phyloP scores from a whole-genome alignment of 2,797 vertebrate species.

The Alosa sapidissima region DNA sequence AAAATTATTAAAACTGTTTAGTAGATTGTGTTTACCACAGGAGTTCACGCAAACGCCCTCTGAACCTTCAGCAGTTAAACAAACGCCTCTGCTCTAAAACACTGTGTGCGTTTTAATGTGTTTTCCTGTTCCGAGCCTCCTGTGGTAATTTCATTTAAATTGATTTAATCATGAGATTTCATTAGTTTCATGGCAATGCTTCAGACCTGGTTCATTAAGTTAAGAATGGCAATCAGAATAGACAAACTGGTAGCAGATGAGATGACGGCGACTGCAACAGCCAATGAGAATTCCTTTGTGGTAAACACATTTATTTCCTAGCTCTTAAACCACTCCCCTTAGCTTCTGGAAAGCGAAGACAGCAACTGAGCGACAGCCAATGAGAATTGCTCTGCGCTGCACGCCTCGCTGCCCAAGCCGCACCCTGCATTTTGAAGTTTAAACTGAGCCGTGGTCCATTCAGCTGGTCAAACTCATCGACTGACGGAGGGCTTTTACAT shows the following conservation, averaged over 20 bases:
- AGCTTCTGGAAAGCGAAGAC: background rate
- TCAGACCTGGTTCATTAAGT: slow-evolving; percentile 1
- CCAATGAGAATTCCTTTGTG: background rate
- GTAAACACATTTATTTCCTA: too few species aligned
- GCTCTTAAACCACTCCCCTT: too few species aligned
- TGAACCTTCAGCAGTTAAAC: background rate
- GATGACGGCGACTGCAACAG: background rate
- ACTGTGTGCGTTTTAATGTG: slow-evolving; percentile 11
- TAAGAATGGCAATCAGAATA: background rate
- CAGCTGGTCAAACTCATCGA: background rate
- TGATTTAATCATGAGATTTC: slow-evolving; percentile 21
- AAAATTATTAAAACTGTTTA: background rate
- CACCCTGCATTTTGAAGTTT: background rate
- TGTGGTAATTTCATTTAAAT: slow-evolving; percentile 21
- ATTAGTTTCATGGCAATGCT: background rate
- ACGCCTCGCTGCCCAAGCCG: too few species aligned
- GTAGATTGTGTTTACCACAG: background rate
- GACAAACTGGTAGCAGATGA: background rate
- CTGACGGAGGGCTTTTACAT: background rate
- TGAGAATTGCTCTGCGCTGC: background rate
- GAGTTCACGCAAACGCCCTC: background rate
- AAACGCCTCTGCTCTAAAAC: slow-evolving; percentile 7
- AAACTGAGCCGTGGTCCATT: background rate
- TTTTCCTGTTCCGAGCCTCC: background rate
- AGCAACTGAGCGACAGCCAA: background rate